Evolutionary conservation across 2,113 vertebrate genomes (phyloP).

Genomic region (Alethe castanea): DNA sequence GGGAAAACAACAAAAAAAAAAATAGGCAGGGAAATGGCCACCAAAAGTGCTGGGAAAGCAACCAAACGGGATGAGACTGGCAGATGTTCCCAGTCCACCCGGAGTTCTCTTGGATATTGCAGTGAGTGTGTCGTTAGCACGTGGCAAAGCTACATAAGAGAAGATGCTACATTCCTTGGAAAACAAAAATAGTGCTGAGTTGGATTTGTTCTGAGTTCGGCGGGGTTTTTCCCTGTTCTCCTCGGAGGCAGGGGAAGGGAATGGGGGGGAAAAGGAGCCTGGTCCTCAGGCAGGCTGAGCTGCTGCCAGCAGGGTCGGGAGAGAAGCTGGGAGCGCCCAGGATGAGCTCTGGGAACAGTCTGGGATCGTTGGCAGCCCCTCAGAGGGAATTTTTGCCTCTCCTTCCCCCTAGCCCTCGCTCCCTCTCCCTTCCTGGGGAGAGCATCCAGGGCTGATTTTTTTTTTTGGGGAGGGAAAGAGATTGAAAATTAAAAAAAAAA

Average conservation of each 20-base stretch:
- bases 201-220: background rate
- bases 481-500: background rate
- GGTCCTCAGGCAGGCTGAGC: background rate
- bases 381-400: background rate
- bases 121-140: slow-evolving; percentile 14
- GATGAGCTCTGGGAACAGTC: background rate
- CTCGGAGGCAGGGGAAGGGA: background rate
- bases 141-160: slow-evolving; percentile 66
- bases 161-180: slow-evolving; percentile 75
- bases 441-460: background rate
- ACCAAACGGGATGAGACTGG: background rate
- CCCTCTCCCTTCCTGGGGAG: background rate
- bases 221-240: background rate
- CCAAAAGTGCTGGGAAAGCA: background rate
- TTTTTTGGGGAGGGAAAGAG: background rate
- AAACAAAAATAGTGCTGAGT: slow-evolving; percentile 33
- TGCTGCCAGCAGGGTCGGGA: background rate
- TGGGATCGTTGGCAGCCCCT: background rate
- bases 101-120: slow-evolving; percentile 43
- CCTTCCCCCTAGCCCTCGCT: background rate
- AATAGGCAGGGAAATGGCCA: background rate
- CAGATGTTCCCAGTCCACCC: background rate
- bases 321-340: background rate
- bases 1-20: accelerated
- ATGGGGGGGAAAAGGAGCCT: background rate